A percentile compares a stretch with the other conserved stretches of the same genome.
Evolutionary conservation across 2,888 invertebrate species (phyloP).

Genomic region (Zygaena filipendulae): DNA sequence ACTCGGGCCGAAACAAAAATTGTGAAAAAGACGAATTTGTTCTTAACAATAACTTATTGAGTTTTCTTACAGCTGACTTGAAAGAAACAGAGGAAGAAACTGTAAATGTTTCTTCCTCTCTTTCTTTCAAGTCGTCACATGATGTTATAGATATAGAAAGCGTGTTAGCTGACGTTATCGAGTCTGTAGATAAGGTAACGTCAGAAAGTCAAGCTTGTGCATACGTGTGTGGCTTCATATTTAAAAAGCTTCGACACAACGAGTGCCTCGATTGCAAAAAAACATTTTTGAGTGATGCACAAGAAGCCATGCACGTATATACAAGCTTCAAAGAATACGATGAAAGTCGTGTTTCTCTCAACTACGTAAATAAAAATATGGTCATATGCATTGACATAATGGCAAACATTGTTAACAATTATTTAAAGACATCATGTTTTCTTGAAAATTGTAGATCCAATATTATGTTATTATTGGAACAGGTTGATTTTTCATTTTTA

Average conservation of each 20-base stretch:
- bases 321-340: conserved; percentile 3
- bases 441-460: no score
- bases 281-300: conserved; percentile 1
- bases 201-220: conserved; percentile 13
- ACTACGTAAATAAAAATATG: not conserved
- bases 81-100: no score
- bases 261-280: conserved; percentile 1
- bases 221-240: conserved; percentile 15
- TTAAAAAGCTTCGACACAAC: conserved; percentile 5
- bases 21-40: conserved; percentile 10
- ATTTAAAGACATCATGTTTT: no score
- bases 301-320: conserved; percentile 4
- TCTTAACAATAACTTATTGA: no score
- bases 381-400: conserved; percentile 1
- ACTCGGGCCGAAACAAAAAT: no score
- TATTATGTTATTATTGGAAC: no score
- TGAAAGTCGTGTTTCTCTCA: not conserved
- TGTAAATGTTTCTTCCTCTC: no score
- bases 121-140: no score
- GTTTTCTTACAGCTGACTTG: no score
- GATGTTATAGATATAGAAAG: no score
- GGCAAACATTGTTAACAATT: conserved; percentile 1
- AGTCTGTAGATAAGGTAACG: conserved; percentile 5
- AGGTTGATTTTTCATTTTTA: no score
- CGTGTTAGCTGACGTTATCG: conserved; percentile 6